Evolutionary conservation across 2,888 invertebrate genomes (phyloP).

Genomic region (Perdita meconis): DNA sequence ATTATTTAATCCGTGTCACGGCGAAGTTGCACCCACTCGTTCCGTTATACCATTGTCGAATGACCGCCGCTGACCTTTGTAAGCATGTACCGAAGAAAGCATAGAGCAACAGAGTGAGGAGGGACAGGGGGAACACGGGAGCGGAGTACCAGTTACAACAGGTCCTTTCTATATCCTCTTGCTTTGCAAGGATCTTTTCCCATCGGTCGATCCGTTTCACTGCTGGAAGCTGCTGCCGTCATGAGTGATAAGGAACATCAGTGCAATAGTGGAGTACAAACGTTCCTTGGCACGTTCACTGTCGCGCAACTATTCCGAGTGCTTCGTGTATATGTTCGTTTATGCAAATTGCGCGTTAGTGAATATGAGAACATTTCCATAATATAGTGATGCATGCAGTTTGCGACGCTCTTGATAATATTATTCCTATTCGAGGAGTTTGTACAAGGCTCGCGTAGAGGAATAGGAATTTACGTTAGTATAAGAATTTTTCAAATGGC

Average conservation of each 20-base stretch:
- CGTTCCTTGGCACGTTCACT: neutral
- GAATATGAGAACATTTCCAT: no score
- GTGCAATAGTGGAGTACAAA: conserved; percentile 26
- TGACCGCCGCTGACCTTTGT: conserved; percentile 78
- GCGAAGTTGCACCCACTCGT: conserved; percentile 77
- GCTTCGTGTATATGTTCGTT: no score
- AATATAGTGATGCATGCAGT: no score
- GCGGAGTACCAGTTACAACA: conserved; percentile 55
- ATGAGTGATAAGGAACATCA: conserved; percentile 26
- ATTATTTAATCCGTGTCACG: conserved; percentile 77
- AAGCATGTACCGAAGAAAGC: conserved; percentile 63
- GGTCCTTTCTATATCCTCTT: conserved; percentile 38
- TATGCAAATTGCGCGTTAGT: no score
- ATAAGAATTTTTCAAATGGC: no score
- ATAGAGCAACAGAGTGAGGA: conserved; percentile 37
- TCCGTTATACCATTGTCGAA: conserved; percentile 75
- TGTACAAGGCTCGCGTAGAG: no score
- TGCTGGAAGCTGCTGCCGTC: conserved; percentile 24
- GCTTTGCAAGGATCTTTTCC: neutral
- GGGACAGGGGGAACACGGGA: conserved; percentile 41
- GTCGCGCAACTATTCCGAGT: neutral
- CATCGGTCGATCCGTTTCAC: conserved; percentile 14
- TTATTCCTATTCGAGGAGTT: no score
- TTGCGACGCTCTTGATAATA: no score
- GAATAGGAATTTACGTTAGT: no score